Conservation (phyloP, 2,113 vertebrate genomes). For the Polypterus senegalus region DNA sequence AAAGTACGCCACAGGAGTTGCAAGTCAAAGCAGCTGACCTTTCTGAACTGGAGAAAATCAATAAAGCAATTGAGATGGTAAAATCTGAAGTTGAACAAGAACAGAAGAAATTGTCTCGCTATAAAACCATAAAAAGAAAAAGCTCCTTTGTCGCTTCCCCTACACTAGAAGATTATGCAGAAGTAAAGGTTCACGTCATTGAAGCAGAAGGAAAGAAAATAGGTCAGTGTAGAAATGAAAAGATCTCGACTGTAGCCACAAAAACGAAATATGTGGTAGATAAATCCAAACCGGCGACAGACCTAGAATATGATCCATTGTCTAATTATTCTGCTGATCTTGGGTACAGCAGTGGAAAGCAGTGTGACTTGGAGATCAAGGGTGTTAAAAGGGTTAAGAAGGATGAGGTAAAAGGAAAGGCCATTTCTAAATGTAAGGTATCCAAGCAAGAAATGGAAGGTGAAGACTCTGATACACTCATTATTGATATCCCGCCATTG, state of each 20-base stretch:
- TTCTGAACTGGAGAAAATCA: conserved; percentile 42
- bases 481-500: conserved; percentile 42
- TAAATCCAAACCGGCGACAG: conserved; percentile 40
- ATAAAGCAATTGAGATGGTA: conserved; percentile 48
- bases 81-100: conserved; percentile 50
- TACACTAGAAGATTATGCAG: no score
- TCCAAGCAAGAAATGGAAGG: not conserved
- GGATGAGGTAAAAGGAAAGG: not conserved
- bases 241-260: not conserved
- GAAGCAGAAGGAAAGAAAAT: no score
- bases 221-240: no score
- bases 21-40: conserved; percentile 22
- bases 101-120: conserved; percentile 38
- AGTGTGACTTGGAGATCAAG: conserved; percentile 20
- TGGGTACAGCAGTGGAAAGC: conserved; percentile 18
- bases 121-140: conserved; percentile 27
- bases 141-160: not conserved
- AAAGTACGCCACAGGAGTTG: conserved; percentile 11
- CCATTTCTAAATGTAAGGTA: no score
- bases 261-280: conserved; percentile 44
- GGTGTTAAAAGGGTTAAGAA: conserved; percentile 16
- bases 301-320: conserved; percentile 54
- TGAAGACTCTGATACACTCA: conserved; percentile 37
- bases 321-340: conserved; percentile 53
- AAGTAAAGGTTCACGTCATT: no score